phyloP scores from a whole-genome alignment of 2,888 invertebrate genomes.

The Mermis nigrescens region DNA sequence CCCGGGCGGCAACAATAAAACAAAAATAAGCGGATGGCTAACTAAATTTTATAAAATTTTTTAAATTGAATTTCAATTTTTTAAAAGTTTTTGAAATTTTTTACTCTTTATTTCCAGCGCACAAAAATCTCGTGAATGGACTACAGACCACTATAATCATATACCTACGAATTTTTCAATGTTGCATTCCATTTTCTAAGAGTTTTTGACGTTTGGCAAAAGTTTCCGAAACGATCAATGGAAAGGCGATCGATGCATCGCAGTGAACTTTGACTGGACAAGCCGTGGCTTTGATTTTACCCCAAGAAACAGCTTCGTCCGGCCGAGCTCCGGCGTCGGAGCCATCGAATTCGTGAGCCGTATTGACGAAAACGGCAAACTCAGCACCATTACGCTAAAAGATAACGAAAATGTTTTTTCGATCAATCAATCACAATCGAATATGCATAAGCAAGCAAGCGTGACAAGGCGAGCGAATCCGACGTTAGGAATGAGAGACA shows the following conservation, averaged over 20 bases:
- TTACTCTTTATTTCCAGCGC: too few relatives aligned
- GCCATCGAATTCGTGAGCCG: conserved; percentile 67
- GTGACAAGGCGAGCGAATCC: too few relatives aligned
- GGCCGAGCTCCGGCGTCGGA: conserved; percentile 87
- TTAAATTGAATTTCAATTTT: too few relatives aligned
- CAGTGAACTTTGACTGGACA: conserved; percentile 65
- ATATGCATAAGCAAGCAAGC: not conserved
- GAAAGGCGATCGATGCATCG: conserved; percentile 82
- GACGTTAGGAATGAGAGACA: too few relatives aligned
- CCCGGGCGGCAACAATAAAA: too few relatives aligned
- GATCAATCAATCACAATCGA: not conserved
- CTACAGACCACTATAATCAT: too few relatives aligned
- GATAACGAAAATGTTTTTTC: conserved; percentile 16
- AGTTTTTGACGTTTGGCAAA: conserved; percentile 45
- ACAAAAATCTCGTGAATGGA: too few relatives aligned
- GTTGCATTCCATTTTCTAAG: not conserved
- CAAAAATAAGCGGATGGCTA: too few relatives aligned
- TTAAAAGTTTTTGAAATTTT: too few relatives aligned
- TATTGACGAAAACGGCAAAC: conserved; percentile 81
- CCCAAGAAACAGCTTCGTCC: conserved; percentile 93
- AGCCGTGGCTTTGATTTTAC: conserved; percentile 50
- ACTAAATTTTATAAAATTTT: too few relatives aligned
- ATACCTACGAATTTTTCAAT: too few relatives aligned
- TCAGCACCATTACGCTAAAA: conserved; percentile 77
- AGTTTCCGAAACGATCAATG: conserved; percentile 79